A percentile compares a stretch with the other conserved stretches of the same genome.
Evolutionary conservation across 2,797 vertebrate genomes (phyloP).

Genomic region (Phrynocephalus vlangalii): DNA sequence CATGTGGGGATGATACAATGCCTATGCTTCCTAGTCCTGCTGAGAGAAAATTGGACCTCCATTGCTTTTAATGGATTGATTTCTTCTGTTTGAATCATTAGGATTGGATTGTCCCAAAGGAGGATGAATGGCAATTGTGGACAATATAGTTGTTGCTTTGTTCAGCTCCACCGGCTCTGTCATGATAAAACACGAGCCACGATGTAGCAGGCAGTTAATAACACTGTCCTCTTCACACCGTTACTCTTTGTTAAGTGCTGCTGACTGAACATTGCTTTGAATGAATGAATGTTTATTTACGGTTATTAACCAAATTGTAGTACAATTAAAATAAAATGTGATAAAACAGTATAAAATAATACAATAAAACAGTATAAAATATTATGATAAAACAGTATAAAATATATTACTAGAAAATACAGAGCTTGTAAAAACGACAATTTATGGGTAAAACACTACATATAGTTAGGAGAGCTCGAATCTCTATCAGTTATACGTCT

Average conservation of each 20-base stretch:
- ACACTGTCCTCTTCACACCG: background rate
- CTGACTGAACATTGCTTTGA: background rate
- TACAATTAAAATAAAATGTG: too few species aligned
- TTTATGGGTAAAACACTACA: too few species aligned
- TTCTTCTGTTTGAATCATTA: background rate
- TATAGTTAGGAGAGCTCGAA: too few species aligned
- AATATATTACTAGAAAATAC: too few species aligned
- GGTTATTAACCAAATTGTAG: too few species aligned
- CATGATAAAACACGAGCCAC: background rate
- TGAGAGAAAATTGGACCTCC: background rate
- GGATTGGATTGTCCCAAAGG: background rate
- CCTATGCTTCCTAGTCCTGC: background rate
- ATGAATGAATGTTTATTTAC: too few species aligned
- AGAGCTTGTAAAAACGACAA: too few species aligned
- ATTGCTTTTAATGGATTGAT: background rate
- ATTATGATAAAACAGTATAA: too few species aligned
- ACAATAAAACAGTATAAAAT: too few species aligned
- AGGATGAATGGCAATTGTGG: background rate
- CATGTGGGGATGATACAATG: background rate
- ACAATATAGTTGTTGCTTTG: fast-evolving
- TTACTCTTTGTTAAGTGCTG: background rate
- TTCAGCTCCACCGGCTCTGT: background rate
- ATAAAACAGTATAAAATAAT: too few species aligned
- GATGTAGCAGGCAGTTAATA: background rate
- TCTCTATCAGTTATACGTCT: too few species aligned